Conservation (phyloP, 2,888 invertebrate species). For the Ariolimax columbianus region DNA sequence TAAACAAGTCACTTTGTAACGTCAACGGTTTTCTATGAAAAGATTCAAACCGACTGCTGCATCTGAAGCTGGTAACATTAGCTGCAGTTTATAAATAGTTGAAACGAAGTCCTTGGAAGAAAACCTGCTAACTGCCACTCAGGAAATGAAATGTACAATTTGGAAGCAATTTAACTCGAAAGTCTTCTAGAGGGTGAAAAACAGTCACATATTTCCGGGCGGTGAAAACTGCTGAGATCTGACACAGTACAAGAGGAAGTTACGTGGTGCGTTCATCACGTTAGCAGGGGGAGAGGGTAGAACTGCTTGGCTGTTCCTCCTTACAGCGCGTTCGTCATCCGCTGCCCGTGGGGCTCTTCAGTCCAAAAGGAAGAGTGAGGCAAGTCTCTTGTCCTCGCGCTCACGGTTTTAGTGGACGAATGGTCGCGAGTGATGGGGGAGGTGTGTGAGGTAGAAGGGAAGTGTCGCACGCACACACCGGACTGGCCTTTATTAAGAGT, state of each 20-base stretch:
- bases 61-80: too few species aligned
- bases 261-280: not conserved
- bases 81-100: not conserved
- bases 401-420: too few species aligned
- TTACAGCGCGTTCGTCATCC: constrained; percentile 26
- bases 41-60: too few species aligned
- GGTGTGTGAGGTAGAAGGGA: too few species aligned
- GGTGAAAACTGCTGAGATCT: not conserved
- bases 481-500: too few species aligned
- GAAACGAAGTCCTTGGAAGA: not conserved
- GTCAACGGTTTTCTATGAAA: too few species aligned
- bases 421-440: too few species aligned
- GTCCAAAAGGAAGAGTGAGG: constrained; percentile 17
- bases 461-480: too few species aligned
- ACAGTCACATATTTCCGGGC: not conserved
- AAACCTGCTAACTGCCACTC: not conserved
- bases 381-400: constrained; percentile 32
- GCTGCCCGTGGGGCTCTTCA: constrained; percentile 19
- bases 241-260: not conserved
- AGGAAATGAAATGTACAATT: not conserved
- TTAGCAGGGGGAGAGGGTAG: not conserved
- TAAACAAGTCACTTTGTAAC: too few species aligned
- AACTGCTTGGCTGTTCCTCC: not conserved
- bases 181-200: too few species aligned
- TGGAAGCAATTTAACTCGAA: too few species aligned